Evolutionary conservation across 2,888 invertebrate genomes (phyloP), one percentile per base, ranked within the genome.

Genomic region (Dryomyza anilis): DNA sequence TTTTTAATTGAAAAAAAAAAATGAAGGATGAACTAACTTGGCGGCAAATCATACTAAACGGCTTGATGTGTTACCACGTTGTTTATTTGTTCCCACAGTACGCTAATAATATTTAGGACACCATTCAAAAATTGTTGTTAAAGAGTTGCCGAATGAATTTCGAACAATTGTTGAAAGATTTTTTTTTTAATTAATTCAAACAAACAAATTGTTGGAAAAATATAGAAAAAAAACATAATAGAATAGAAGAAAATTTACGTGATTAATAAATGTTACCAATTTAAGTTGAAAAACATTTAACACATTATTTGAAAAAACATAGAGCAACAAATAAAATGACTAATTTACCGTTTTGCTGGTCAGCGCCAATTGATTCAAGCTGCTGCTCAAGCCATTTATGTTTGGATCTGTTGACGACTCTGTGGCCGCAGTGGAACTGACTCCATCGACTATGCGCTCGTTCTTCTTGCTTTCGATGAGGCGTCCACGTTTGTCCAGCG

Each of bases 1-100:
- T 53, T 19, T 30, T 29, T 48, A 59, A 39, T 36, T 48, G 36
- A n/a, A n/a, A n/a, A n/a, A n/a, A n/a, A n/a, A 61, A 53, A 53
- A 61, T 52, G 43, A n/a, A n/a, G n/a, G 19, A 46, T 52, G 57
- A 79, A 80, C 79, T 80, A 80, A 80, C 80, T 77, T 78, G 76
- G 74, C 78, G 70, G 78, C 80, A 80, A 79, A 79, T 79, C 76
- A 79, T 77, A 78, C 78, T 75, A 80, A 80, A 79, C 78, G 78
- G 78, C 77, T 80, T 74, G 75, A 76, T 73, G 76, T 77, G 76
- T 79, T 79, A 79, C 80, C 78, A 73, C 78, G 76, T 76, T 74
- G 78, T 71, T 71, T 73, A 72, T 68, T 71, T 67, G 70, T 70
- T 69, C 69, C 73, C 72, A 65, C 66, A 67, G 72, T 65, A 70